These are phyloP conservation scores for Isoperla grammatica DNA, from an alignment of 2,888 invertebrate species.

Conservation along the genomic window DNA sequence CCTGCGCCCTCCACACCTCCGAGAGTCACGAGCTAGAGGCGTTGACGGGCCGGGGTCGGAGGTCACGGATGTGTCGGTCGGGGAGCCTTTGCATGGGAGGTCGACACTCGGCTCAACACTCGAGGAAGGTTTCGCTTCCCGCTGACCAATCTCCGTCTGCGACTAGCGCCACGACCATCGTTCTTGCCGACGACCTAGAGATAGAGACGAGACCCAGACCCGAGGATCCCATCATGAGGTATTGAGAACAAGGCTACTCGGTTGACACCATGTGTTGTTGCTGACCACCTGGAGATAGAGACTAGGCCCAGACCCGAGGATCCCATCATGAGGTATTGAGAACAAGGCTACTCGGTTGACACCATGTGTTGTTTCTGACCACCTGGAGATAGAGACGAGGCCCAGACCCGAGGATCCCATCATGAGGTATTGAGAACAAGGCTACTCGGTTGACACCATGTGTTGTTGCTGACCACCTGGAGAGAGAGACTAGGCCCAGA, in stretches of 20 bases:
- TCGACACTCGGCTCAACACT: constrained; percentile 2
- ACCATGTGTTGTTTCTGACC: constrained; percentile 51
- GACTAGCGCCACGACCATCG: constrained; percentile 60
- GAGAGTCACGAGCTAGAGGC: constrained; percentile 40
- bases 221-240: constrained; percentile 25
- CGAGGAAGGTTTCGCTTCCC: constrained; percentile 40
- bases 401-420: constrained; percentile 21
- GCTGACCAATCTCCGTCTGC: constrained; percentile 55
- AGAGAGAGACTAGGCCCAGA: constrained; percentile 30
- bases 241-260: neutral
- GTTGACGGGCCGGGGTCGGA: constrained; percentile 31
- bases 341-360: neutral
- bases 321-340: constrained; percentile 24
- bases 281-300: constrained; percentile 49
- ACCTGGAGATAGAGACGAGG: constrained; percentile 41
- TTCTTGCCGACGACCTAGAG: constrained; percentile 54
- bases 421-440: constrained; percentile 18
- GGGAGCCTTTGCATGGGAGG: neutral
- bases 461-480: constrained; percentile 55
- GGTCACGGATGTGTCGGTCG: constrained; percentile 24
- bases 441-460: neutral
- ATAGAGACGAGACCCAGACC: constrained; percentile 15
- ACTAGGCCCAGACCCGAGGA: constrained; percentile 13
- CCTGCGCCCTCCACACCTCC: constrained; percentile 41
- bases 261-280: constrained; percentile 43